Evolutionary conservation across 2,888 invertebrate genomes (phyloP), one percentile per base, ranked within the genome.

Genomic region (Rhagonycha lutea): DNA sequence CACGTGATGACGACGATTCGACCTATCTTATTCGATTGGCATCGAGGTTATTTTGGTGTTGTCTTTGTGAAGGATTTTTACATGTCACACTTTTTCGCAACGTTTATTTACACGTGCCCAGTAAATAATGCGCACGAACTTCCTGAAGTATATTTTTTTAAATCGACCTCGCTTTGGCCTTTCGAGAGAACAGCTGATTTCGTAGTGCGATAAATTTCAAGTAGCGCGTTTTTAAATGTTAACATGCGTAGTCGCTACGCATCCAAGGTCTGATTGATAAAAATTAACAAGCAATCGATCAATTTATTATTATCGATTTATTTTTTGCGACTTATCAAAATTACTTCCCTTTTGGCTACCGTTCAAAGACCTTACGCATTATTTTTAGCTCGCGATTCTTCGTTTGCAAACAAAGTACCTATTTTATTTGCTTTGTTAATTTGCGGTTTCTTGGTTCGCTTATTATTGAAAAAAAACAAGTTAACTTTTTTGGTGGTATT

Each of bases 321-420:
- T 24, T 65, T 65, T 18, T 70, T 76, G 76, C 73, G 76, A 68
- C 76, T 69, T n/a, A 70, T 73, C 68, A 70, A 72, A 72, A 76
- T 74, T 70, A 70, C 71, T 77, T 77, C 77, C 74, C 70, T 77
- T 77, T 77, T 77, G 77, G 77, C 77, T 18, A 23, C 61, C 77
- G 77, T 77, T 77, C 77, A 77, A 77, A 74, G 77, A 77, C 77
- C 77, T 77, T 74, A 8, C 24, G 62, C 23, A 47, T 68, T 77
- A 76, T 76, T 68, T 71, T 71, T 77, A 74, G 68, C 67, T 60
- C 28, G 24, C 68, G 61, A 61, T 29, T 69, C 73, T 69, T 73
- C 32, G 69, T 73, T 68, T 72, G 72, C 75, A 76, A 76, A 68
- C 61, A 71, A n/a, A 32, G 61, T 68, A 47, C 24, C 26, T 65